Base-by-base conservation (phyloP, 2,797 vertebrate genomes). In the Sternarchorhynchus goeldii region DNA sequence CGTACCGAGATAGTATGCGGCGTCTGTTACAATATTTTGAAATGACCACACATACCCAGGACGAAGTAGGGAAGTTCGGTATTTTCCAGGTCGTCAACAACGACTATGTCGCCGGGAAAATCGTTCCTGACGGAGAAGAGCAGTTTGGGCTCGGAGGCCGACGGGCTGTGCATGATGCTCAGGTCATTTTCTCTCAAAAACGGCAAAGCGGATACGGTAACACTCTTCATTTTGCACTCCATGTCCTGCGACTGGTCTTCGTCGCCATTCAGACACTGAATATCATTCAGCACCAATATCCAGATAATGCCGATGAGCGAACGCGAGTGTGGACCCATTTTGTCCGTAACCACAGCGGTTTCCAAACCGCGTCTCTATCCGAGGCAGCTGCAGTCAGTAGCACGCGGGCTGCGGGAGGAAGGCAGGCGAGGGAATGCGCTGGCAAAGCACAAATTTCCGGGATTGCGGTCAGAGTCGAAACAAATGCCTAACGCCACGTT, bases 61-160 rank as follows among this genome's bases (percentile, higher is more conserved):
- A 99, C 96, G 91, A 99, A 99, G 85, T 95, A 99, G 12, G 97
- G 97, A 73, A 99, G 96, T 90, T 99, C 97, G 20, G 97, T 99
- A 85, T 99, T 99, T 88, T 99, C 97, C 93, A 98, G 93, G 88
- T 99, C 97, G 87, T 99, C 97, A 87, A 98, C 95, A 82, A 98
- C 96, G 86, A 96, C 95, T 82, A 99, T 94, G 85, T 98, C 96
- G 0, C 97, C 97, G 14, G 97, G 96, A 79, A 99, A 98, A 84
- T 99, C 97, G 88, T 99, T 99, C 78, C 96, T 92, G 5, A 99
- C 96, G n/a, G 97, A 98, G 93, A 99, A 99, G 71, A 99, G 95
- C 80, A 99, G 97, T 94, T 99, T 99, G 88, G 97, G 96, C 91
- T 99, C 97, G 36, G 96, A 96, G 94, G 96, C 96, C 92, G 97